Evolutionary conservation across 2,797 vertebrate species (phyloP).

Genomic region (Anguilla anguilla): DNA sequence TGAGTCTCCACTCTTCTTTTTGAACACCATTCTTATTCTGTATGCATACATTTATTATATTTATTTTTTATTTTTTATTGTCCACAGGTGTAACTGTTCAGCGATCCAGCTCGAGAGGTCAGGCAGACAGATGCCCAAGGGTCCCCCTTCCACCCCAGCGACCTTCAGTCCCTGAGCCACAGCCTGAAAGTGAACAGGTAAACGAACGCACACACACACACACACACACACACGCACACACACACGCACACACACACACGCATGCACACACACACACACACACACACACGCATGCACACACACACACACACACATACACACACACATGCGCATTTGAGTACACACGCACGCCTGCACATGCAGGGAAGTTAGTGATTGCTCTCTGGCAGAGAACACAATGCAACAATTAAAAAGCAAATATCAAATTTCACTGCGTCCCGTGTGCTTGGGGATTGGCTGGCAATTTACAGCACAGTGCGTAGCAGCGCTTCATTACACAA

Average conservation of each 20-base stretch:
- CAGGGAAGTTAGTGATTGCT: background rate
- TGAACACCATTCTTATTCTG: background rate
- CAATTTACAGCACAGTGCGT: background rate
- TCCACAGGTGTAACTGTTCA: conserved; percentile 52
- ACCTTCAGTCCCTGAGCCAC: conserved; percentile 37
- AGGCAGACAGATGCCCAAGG: conserved; percentile 60
- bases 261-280: background rate
- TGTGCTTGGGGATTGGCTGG: background rate
- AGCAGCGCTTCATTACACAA: background rate
- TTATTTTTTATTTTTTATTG: conserved; percentile 17
- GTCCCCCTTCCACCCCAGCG: conserved; percentile 54
- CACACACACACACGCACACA: background rate
- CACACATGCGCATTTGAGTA: too few species aligned
- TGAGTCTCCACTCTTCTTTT: background rate
- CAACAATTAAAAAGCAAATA: background rate
- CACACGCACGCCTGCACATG: too few species aligned
- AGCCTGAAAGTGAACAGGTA: conserved; percentile 45
- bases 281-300: background rate
- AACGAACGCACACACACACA: background rate
- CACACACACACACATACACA: background rate
- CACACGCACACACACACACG: background rate
- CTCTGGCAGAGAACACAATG: background rate
- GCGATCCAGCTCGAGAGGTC: conserved; percentile 61
- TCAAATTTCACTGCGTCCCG: background rate
- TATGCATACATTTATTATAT: background rate